Evolutionary conservation across 2,113 vertebrate species (phyloP).

Genomic region (Barbus barbus): DNA sequence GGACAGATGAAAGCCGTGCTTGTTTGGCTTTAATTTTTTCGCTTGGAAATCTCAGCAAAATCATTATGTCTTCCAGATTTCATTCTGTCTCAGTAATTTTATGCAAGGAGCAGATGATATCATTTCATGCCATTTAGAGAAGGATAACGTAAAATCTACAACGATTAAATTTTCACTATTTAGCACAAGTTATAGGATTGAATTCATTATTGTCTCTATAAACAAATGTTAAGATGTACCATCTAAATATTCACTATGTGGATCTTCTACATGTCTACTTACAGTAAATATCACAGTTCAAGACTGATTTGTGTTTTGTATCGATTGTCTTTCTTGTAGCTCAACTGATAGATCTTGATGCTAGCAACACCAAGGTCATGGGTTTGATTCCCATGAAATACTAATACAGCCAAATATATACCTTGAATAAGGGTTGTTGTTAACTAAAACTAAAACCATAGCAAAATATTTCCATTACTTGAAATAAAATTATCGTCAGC

Average conservation of each 20-base stretch:
- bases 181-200: background rate
- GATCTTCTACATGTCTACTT: background rate
- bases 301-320: background rate
- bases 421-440: background rate
- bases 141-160: background rate
- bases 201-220: background rate
- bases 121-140: background rate
- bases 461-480: background rate
- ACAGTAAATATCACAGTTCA: background rate
- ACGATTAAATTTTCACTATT: background rate
- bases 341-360: background rate
- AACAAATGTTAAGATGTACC: background rate
- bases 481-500: background rate
- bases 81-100: background rate
- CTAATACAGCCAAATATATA: background rate
- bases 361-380: background rate
- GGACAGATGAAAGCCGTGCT: background rate
- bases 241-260: background rate
- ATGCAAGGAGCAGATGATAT: background rate
- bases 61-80: slow-evolving; percentile 12
- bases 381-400: background rate
- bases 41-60: slow-evolving; percentile 20
- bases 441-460: background rate
- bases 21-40: slow-evolving; percentile 7
- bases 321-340: background rate